Conservation (phyloP, 2,113 vertebrate genomes). For the Argyrosomus japonicus region DNA sequence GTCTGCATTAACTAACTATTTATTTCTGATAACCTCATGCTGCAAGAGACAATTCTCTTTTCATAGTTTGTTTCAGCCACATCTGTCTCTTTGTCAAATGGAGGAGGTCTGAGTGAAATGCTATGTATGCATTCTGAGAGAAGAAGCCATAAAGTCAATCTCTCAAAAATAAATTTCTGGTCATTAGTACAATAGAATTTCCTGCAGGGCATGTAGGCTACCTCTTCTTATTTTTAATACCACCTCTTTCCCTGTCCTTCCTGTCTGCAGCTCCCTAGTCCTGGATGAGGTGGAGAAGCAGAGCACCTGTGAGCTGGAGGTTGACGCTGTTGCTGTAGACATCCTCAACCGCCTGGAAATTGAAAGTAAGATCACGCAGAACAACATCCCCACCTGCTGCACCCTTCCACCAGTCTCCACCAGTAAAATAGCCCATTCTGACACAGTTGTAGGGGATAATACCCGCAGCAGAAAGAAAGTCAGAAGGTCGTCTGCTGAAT, state of each 20-base stretch:
- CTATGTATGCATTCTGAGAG: neutral
- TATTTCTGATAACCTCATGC: neutral
- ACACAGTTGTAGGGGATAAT: neutral
- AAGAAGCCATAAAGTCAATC: neutral
- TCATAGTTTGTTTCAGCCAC: neutral
- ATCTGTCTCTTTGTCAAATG: neutral
- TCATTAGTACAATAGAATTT: neutral
- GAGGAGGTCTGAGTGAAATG: neutral
- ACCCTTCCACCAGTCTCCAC: neutral
- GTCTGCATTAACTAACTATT: neutral
- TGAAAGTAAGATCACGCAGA: slow-evolving; percentile 88
- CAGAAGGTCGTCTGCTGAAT: neutral
- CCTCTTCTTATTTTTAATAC: neutral
- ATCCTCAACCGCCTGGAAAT: slow-evolving; percentile 95
- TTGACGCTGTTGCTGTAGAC: slow-evolving; percentile 96
- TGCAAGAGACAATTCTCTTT: neutral
- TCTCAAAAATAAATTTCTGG: neutral
- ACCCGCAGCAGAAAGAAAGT: neutral
- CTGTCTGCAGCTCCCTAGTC: slow-evolving; percentile 88
- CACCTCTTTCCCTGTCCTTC: neutral
- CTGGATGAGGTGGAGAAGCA: slow-evolving; percentile 90
- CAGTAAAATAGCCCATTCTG: neutral
- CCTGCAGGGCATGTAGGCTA: neutral
- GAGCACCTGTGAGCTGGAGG: slow-evolving; percentile 98
- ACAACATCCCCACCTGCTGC: neutral